Conservation (phyloP, 2,797 vertebrate genomes). For the Aythya fuligula region DNA sequence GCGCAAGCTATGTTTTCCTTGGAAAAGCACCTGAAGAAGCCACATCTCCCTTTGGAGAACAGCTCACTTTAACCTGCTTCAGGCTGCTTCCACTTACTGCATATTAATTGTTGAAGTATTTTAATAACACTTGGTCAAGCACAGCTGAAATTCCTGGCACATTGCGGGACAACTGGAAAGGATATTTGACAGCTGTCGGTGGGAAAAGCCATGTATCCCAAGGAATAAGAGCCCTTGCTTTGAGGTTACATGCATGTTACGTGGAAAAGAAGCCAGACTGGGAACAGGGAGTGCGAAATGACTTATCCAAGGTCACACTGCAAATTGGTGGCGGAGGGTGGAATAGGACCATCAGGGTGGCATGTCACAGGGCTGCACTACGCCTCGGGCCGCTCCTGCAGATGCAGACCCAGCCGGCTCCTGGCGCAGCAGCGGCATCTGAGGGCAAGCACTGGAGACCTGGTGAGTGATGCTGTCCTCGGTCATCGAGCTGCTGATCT, state of each 20-base stretch:
- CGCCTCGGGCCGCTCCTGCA: not conserved
- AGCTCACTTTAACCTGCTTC: slow-evolving; percentile 14
- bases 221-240: slow-evolving; percentile 39
- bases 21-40: slow-evolving; percentile 36
- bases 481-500: not conserved
- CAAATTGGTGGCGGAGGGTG: fast-evolving
- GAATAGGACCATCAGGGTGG: fast-evolving
- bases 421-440: not conserved
- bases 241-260: not conserved
- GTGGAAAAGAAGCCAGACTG: not conserved
- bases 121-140: slow-evolving; percentile 67
- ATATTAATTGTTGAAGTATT: slow-evolving; percentile 60
- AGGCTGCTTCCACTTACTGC: slow-evolving; percentile 26
- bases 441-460: not conserved
- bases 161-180: slow-evolving; percentile 18
- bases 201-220: slow-evolving; percentile 41
- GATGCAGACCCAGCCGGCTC: not conserved
- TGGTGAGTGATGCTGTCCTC: not conserved
- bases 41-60: slow-evolving; percentile 1
- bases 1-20: not conserved
- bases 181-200: slow-evolving; percentile 65
- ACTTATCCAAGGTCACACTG: not conserved
- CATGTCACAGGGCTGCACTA: not conserved
- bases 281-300: not conserved
- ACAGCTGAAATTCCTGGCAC: slow-evolving; percentile 47